Evolutionary conservation across 23 tunicate genomes (phyloP).

Genomic region (Styela plicata): DNA sequence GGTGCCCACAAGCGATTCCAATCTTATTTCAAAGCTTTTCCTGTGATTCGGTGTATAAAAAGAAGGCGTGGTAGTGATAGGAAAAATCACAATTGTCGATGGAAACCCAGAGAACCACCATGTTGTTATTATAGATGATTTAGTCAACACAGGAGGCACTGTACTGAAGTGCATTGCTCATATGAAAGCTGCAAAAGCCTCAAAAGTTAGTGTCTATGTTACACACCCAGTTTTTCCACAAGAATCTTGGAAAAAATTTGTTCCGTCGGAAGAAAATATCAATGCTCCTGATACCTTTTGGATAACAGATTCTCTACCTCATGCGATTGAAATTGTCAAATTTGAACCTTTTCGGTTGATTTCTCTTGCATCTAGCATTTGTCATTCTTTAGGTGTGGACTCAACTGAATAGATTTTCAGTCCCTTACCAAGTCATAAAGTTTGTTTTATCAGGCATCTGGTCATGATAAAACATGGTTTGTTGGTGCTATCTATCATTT

Average conservation of each 20-base stretch:
- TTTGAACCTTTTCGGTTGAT: constrained; percentile 67
- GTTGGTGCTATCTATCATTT: no score
- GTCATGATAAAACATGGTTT: no score
- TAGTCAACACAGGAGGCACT: constrained; percentile 77
- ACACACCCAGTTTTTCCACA: constrained; percentile 82
- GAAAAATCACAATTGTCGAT: constrained; percentile 70
- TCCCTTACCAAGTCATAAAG: not conserved
- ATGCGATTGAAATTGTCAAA: constrained; percentile 52
- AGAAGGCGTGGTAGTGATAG: constrained; percentile 21
- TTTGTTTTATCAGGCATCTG: no score
- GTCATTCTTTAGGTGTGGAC: not conserved
- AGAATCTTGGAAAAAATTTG: constrained; percentile 64
- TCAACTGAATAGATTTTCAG: not conserved
- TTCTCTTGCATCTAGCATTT: constrained; percentile 51
- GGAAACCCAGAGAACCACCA: constrained; percentile 53
- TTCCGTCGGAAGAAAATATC: not conserved
- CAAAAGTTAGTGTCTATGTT: constrained; percentile 68
- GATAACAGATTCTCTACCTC: constrained; percentile 88
- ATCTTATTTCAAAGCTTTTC: constrained; percentile 35
- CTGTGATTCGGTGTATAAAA: constrained; percentile 71
- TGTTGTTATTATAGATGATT: constrained; percentile 76
- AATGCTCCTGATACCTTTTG: constrained; percentile 47
- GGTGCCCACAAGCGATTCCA: constrained; percentile 83
- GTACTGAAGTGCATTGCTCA: constrained; percentile 39
- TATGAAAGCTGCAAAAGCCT: constrained; percentile 42